Percentiles rank a stretch among this genome's conserved stretches.
These are phyloP conservation scores for Neodiprion virginianus DNA, from an alignment of 1,140 invertebrate species.

Conservation along the genomic window DNA sequence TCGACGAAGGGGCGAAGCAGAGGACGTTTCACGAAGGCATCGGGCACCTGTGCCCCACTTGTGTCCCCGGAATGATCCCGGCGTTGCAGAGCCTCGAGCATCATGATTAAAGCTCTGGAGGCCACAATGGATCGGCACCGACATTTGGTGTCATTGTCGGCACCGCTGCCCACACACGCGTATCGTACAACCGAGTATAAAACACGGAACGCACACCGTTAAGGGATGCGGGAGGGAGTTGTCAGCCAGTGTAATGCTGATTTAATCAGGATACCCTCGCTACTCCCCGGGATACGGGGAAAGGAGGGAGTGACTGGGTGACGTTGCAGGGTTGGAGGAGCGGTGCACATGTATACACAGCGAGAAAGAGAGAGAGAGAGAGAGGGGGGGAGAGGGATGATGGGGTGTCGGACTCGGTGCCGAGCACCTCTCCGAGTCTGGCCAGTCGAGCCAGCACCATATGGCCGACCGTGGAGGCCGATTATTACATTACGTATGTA, in stretches of 20 bases:
- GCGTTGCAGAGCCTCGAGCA: conserved; percentile 22
- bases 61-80: conserved; percentile 19
- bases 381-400: too few relatives aligned
- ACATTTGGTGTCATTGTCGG: conserved; percentile 57
- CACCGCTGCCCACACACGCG: conserved; percentile 5
- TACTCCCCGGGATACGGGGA: too few relatives aligned
- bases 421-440: not conserved
- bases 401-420: not conserved
- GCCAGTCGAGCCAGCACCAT: conserved; percentile 38
- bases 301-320: too few relatives aligned
- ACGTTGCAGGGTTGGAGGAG: too few relatives aligned
- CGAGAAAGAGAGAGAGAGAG: not conserved
- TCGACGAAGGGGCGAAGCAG: not conserved
- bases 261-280: conserved; percentile 50
- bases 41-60: conserved; percentile 35
- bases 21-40: not conserved
- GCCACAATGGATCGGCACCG: conserved; percentile 38
- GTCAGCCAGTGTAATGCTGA: conserved; percentile 51
- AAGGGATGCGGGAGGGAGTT: conserved; percentile 20
- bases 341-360: not conserved
- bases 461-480: conserved; percentile 57
- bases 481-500: conserved; percentile 62
- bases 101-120: conserved; percentile 46
- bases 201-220: not conserved
- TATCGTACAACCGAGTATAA: not conserved